Evolutionary conservation across 2,888 invertebrate genomes (phyloP).

Genomic region (Deroplatys truncata): DNA sequence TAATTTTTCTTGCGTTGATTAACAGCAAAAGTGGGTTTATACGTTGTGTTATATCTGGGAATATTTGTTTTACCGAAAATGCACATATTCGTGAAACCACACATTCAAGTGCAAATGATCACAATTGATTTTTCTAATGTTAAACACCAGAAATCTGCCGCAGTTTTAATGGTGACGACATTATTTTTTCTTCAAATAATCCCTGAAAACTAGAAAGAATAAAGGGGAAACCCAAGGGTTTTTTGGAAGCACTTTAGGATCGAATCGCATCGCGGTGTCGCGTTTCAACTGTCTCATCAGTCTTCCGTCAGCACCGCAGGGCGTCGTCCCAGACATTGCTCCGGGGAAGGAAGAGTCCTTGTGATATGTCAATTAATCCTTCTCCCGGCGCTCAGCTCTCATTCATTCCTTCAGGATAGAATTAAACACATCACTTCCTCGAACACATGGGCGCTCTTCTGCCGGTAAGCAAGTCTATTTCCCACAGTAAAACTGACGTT

Average conservation of each 20-base stretch:
- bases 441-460: not conserved
- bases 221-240: not conserved
- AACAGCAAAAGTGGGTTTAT: too few species aligned
- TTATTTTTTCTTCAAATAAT: not conserved
- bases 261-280: slow-evolving; percentile 13
- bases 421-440: not conserved
- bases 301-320: slow-evolving; percentile 37
- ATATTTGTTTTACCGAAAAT: too few species aligned
- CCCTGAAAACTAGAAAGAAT: not conserved
- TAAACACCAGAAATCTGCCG: too few species aligned
- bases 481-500: not conserved
- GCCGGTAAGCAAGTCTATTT: not conserved
- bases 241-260: not conserved
- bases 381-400: not conserved
- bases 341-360: slow-evolving; percentile 3
- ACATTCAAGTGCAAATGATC: too few species aligned
- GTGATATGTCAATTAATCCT: slow-evolving; percentile 23
- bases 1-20: too few species aligned
- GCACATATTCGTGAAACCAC: too few species aligned
- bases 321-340: slow-evolving; percentile 27
- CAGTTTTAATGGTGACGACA: not conserved
- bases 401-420: not conserved
- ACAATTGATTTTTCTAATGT: too few species aligned
- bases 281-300: slow-evolving; percentile 44
- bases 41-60: too few species aligned